Evolutionary conservation across 2,113 vertebrate genomes (phyloP), one percentile per base, ranked within the genome.

Genomic region (Cnemophilus loriae): DNA sequence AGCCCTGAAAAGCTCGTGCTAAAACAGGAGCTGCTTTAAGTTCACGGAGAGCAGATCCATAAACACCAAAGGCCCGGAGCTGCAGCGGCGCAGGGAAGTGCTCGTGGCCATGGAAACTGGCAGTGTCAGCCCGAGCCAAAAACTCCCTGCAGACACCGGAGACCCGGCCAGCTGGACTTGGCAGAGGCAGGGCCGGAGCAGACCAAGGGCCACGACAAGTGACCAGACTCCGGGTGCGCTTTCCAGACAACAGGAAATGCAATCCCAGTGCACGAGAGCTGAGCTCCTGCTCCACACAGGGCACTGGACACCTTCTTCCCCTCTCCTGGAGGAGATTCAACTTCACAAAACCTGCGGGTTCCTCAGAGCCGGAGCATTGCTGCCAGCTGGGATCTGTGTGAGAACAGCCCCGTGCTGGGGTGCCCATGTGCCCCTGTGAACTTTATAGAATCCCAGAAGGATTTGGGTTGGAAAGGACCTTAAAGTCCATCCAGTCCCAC

Each of bases 91-190:
- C 47, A 24, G 86, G 84, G 57, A 84, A 63, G 30, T 11, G 67
- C 84, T 23, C 1, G 88, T 81, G 92, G 74, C 88, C 84, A 65
- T 47, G 92, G 92, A 53, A 90, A 93, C 69, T 4, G 73, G 65
- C 53, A 60, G 76, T 21, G 89, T 23, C 64, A 78, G 87, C 74
- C 21, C 7, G 35, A 95, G 67, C 9, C 56, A 71, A 39, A 64
- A 53, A 3, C 65, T 22, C 67, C 82, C 85, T 37, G 59, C 78
- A 93, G 82, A 59, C 71, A 20, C 10, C 4, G 9, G 24, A 42
- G 86, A 60, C 5, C 18, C 49, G 63, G 57, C 33, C 82, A 78
- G 82, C n/a, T 2, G 3, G 5, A 11, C 61, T 39, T 23, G 82
- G 93, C 92, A 83, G 67, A 20, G 78, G 63, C 79, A 24, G 42